phyloP scores from a whole-genome alignment of 1,140 invertebrate genomes.

The Elymnias hypermnestra region DNA sequence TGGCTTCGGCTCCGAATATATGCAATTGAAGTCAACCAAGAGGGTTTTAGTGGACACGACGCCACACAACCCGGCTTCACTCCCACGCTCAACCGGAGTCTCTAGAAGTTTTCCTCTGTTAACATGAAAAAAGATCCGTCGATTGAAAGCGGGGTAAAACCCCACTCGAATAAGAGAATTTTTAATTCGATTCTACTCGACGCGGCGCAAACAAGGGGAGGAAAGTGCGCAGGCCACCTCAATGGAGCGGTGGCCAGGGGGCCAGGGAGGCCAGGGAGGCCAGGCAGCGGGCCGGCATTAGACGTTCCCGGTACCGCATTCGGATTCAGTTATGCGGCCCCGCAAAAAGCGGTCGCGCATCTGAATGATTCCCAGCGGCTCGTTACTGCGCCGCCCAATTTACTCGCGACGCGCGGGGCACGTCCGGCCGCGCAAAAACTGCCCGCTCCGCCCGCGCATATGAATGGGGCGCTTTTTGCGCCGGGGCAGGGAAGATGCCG shows the following conservation, averaged over 20 bases:
- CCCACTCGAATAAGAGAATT: too few species aligned
- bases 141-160: too few species aligned
- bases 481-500: slow-evolving; percentile 36
- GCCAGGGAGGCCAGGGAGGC: not conserved
- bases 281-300: too few species aligned
- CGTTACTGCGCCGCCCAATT: slow-evolving; percentile 34
- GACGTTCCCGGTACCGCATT: slow-evolving; percentile 57
- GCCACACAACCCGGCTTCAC: too few species aligned
- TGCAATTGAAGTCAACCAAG: too few species aligned
- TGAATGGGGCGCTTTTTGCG: slow-evolving; percentile 62
- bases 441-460: slow-evolving; percentile 58
- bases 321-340: slow-evolving; percentile 62
- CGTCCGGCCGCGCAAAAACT: slow-evolving; percentile 67
- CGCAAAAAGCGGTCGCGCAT: slow-evolving; percentile 67
- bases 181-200: too few species aligned
- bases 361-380: slow-evolving; percentile 47
- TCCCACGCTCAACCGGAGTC: too few species aligned
- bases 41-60: too few species aligned
- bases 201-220: not conserved
- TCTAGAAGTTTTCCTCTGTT: too few species aligned
- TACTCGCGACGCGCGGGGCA: slow-evolving; percentile 65
- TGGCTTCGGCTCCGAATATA: too few species aligned
- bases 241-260: not conserved
- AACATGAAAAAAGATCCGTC: too few species aligned
- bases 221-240: not conserved